Conservation (phyloP, 1,140 invertebrate species). For the Cryptotermes secundus region DNA sequence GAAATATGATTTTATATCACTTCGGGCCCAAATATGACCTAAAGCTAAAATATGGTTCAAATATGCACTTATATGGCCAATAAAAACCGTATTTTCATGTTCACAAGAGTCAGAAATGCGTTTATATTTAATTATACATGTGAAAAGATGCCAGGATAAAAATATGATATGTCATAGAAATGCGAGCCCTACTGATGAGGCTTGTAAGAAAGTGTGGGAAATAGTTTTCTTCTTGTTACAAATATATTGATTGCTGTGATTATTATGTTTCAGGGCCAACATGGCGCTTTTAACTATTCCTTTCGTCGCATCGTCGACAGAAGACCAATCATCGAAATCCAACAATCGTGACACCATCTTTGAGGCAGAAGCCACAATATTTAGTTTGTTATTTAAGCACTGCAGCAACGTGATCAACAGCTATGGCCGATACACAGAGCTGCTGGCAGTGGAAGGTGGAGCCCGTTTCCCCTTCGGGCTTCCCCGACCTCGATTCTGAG, state of each 20-base stretch:
- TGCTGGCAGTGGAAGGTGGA: constrained; percentile 26
- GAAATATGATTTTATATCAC: too few species aligned
- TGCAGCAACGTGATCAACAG: neutral
- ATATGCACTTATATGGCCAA: too few species aligned
- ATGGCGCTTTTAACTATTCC: constrained; percentile 23
- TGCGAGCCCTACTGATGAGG: too few species aligned
- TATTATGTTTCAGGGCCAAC: constrained; percentile 23
- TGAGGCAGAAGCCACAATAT: neutral
- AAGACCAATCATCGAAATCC: neutral
- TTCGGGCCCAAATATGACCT: too few species aligned
- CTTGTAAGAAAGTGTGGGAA: too few species aligned
- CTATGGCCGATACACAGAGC: neutral
- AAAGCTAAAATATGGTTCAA: too few species aligned
- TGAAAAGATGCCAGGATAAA: too few species aligned
- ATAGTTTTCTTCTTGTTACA: too few species aligned
- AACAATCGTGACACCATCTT: constrained; percentile 17
- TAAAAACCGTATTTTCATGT: too few species aligned
- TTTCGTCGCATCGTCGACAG: constrained; percentile 29
- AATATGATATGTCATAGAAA: too few species aligned
- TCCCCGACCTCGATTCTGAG: neutral
- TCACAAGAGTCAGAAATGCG: too few species aligned
- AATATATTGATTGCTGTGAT: neutral
- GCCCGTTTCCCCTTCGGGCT: constrained; percentile 10
- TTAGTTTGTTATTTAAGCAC: neutral
- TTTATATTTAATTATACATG: too few species aligned